A percentile compares a stretch with the other conserved stretches of the same genome.
Evolutionary conservation across 2,797 vertebrate species (phyloP).

Genomic region (Pagetopsis macropterus): DNA sequence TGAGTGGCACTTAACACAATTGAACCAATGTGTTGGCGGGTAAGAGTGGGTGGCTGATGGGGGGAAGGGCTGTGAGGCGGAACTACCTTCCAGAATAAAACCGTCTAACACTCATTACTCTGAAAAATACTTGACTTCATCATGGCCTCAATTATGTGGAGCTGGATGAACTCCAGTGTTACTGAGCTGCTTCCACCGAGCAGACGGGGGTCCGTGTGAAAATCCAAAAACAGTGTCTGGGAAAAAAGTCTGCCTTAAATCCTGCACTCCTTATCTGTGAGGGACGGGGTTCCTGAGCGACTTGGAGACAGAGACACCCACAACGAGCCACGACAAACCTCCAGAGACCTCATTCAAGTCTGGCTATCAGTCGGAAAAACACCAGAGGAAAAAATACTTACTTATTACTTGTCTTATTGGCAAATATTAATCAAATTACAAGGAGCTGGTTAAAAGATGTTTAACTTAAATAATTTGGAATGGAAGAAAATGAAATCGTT

Average conservation of each 20-base stretch:
- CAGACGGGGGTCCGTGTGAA: background rate
- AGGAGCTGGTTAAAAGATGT: too few species aligned
- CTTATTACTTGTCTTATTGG: too few species aligned
- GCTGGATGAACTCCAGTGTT: constrained; percentile 51
- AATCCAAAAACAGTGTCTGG: constrained; percentile 3
- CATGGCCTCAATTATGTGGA: constrained; percentile 55
- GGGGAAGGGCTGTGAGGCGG: constrained; percentile 27
- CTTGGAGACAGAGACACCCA: background rate
- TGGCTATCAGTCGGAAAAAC: background rate
- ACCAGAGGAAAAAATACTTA: too few species aligned
- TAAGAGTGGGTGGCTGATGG: constrained; percentile 9
- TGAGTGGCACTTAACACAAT: constrained; percentile 67
- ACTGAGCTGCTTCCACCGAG: constrained; percentile 25
- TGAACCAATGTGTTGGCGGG: constrained; percentile 51
- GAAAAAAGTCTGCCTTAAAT: constrained; percentile 17
- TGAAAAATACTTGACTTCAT: constrained; percentile 66
- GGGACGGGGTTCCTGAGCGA: background rate
- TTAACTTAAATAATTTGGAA: too few species aligned
- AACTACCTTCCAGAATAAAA: constrained; percentile 56
- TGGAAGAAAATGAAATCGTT: too few species aligned
- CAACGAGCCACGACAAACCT: background rate
- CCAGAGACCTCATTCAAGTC: background rate
- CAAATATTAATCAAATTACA: too few species aligned
- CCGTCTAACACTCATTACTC: constrained; percentile 59
- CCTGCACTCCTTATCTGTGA: constrained; percentile 11